Base-by-base conservation (phyloP, 1,140 invertebrate species). In the Brachionus paranguensis region DNA sequence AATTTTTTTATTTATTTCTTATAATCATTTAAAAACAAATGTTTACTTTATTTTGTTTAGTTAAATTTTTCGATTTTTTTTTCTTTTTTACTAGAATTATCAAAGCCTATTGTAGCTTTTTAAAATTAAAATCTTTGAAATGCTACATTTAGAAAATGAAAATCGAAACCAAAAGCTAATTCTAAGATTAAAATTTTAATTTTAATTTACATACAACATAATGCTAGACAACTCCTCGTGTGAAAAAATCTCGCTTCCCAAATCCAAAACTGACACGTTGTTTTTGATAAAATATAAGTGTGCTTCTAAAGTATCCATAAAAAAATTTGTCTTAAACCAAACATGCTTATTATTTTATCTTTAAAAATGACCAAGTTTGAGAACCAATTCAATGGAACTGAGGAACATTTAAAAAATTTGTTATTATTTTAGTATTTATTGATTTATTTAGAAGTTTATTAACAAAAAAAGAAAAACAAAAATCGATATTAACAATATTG, bases 401-500 rank as follows among this genome's bases (percentile, higher is more conserved):
- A 14, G 45, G 45, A 47, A 12, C 5, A 14, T 3, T 33, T 2
- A 12, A 47, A 12, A 47, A 47, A 47, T 14, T 47, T 17, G 7
- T 43, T 72, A 37, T 72, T 41, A 17, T 7, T 12, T 72, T 72
- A 43, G 20, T 41, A 41, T 72, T 72, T 72, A 72, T 72, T 72
- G 68, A 72, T 72, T 72, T 47, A 37, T 72, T 72, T 43, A 41
- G 41, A 72, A 72, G 41, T 43, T n/a, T 41, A 41, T 72, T 41
- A 45, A 24, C 12, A 72, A 72, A 12, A 43, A 11, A 43, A 72
- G 20, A 20, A 72, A 17, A 41, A 70, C 27, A 72, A 72, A 72
- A 20, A 43, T 41, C 41, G 41, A 45, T 72, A 45, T 72, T 72
- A 72, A 72, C 68, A 72, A 20, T 72, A 72, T 72, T 72, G 68